Percentiles rank a stretch among this genome's conserved stretches.
Conservation (phyloP, 2,797 vertebrate species). For the Glyptemys insculpta region DNA sequence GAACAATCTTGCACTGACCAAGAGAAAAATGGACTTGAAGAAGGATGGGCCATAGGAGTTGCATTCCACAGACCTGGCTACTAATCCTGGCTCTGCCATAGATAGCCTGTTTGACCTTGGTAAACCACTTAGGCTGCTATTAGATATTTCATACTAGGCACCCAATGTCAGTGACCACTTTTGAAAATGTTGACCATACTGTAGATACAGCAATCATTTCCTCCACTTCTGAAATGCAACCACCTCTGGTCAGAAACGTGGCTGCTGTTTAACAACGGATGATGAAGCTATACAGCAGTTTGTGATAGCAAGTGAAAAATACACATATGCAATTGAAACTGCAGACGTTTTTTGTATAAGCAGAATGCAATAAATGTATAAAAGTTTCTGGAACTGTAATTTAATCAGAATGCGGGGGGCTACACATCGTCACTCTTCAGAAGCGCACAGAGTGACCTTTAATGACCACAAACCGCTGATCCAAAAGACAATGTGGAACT, state of each 20-base stretch:
- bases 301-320: neutral
- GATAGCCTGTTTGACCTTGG: neutral
- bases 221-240: neutral
- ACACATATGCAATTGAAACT: neutral
- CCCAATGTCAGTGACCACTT: neutral
- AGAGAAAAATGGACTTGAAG: slow-evolving; percentile 26
- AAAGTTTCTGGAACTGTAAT: neutral
- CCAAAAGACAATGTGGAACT: too few relatives aligned
- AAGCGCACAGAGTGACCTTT: neutral
- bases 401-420: neutral
- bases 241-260: neutral
- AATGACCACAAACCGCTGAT: too few relatives aligned
- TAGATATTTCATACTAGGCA: neutral
- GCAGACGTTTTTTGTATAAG: neutral
- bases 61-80: neutral
- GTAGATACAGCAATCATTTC: accelerated
- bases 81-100: neutral
- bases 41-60: slow-evolving; percentile 12
- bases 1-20: neutral
- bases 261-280: neutral
- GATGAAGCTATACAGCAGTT: neutral
- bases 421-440: neutral
- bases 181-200: neutral
- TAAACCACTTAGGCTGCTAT: neutral
- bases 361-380: neutral